phyloP scores from a whole-genome alignment of 2,113 vertebrate genomes.

The Bagarius yarrelli region DNA sequence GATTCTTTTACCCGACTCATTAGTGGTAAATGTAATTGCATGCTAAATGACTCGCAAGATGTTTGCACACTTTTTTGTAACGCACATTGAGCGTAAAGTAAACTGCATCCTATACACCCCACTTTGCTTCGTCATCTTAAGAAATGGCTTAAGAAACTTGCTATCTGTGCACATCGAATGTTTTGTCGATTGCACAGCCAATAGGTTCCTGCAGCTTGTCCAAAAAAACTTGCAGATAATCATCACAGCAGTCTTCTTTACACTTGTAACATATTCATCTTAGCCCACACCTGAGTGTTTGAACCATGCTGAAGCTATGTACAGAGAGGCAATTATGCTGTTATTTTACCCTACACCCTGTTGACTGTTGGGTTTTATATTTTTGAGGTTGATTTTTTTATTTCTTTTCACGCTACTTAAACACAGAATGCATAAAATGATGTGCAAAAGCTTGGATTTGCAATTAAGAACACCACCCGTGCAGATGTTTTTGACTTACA shows the following conservation, averaged over 20 bases:
- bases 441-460: neutral
- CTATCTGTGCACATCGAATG: neutral
- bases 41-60: neutral
- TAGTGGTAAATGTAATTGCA: neutral
- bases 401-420: neutral
- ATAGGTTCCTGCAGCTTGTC: conserved; percentile 14
- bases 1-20: neutral
- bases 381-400: neutral
- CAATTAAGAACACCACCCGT: conserved; percentile 12
- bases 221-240: conserved; percentile 6
- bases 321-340: neutral
- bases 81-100: neutral
- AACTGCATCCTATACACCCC: neutral
- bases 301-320: neutral
- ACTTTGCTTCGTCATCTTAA: neutral
- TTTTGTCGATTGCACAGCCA: neutral
- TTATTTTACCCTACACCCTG: neutral
- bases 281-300: conserved; percentile 25
- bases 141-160: neutral
- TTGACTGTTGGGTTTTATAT: neutral
- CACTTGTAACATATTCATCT: conserved; percentile 11
- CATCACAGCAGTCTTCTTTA: neutral
- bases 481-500: neutral
- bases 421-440: neutral
- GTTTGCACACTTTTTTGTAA: neutral